These are phyloP conservation scores for Mylabris sibirica DNA, from an alignment of 2,888 invertebrate genomes.

Conservation along the genomic window DNA sequence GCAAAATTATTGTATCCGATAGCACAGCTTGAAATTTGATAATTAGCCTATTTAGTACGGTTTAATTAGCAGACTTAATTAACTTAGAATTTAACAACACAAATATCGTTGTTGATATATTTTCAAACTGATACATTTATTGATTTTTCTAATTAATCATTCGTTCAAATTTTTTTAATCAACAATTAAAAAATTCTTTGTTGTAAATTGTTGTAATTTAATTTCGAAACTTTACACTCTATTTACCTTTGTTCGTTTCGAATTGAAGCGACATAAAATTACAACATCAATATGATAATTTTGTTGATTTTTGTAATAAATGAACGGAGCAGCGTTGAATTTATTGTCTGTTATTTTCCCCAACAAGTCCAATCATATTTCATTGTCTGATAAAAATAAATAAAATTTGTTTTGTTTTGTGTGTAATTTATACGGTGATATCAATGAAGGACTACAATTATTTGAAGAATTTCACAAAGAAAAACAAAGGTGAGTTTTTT, in stretches of 20 bases:
- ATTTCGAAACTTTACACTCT: slow-evolving; percentile 9
- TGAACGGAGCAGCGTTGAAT: not conserved
- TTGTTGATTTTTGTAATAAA: not conserved
- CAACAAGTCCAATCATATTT: not conserved
- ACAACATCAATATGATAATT: not conserved
- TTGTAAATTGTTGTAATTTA: not conserved
- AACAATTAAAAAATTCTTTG: too few relatives aligned
- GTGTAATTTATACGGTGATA: too few relatives aligned
- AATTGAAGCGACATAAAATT: not conserved
- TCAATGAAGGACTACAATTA: too few relatives aligned
- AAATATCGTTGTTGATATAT: too few relatives aligned
- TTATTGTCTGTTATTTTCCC: not conserved
- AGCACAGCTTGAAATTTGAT: not conserved
- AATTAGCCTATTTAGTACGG: not conserved
- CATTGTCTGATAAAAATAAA: too few relatives aligned
- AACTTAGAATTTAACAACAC: slow-evolving; percentile 5
- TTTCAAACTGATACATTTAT: not conserved
- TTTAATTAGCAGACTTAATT: not conserved
- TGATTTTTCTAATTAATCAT: not conserved
- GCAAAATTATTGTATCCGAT: not conserved
- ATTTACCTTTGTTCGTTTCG: not conserved
- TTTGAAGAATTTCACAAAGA: too few relatives aligned
- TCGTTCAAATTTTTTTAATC: too few relatives aligned
- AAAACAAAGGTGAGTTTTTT: too few relatives aligned
- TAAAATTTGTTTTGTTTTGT: too few relatives aligned